Evolutionary conservation across 2,797 vertebrate species (phyloP).

Genomic region (Malacoctenus gilli): DNA sequence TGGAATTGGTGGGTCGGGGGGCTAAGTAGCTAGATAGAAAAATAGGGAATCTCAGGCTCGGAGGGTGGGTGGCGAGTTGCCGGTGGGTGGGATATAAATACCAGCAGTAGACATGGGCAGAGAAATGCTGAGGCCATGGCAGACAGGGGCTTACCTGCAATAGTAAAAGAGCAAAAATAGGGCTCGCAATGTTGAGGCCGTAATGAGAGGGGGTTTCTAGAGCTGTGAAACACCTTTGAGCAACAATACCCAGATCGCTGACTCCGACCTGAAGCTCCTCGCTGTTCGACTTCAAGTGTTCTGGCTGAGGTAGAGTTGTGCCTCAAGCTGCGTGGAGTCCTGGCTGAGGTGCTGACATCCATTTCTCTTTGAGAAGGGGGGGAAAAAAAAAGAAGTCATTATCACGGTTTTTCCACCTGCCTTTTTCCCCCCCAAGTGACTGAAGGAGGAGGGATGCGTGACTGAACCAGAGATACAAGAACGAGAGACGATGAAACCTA

Average conservation of each 20-base stretch:
- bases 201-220: slow-evolving; percentile 15
- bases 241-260: slow-evolving; percentile 16
- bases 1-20: slow-evolving; percentile 60
- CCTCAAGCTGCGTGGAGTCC: slow-evolving; percentile 33
- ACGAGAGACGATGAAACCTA: slow-evolving; percentile 11
- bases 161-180: slow-evolving; percentile 13
- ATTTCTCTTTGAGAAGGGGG: slow-evolving; percentile 37
- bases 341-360: slow-evolving; percentile 44
- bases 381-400: slow-evolving; percentile 20
- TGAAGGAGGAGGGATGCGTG: slow-evolving; percentile 36
- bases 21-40: slow-evolving; percentile 44
- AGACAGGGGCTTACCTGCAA: slow-evolving; percentile 22
- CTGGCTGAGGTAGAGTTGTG: slow-evolving; percentile 24
- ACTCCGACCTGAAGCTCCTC: slow-evolving; percentile 37
- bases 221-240: slow-evolving; percentile 41
- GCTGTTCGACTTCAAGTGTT: slow-evolving; percentile 31
- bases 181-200: slow-evolving; percentile 23
- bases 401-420: slow-evolving; percentile 33
- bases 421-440: slow-evolving; percentile 34
- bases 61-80: slow-evolving; percentile 74
- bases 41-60: slow-evolving; percentile 53
- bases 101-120: slow-evolving; percentile 85
- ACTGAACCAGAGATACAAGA: slow-evolving; percentile 39
- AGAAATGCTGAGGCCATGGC: slow-evolving; percentile 76
- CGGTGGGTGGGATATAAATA: slow-evolving; percentile 91